A percentile compares a stretch with the other conserved stretches of the same genome.
phyloP scores from a whole-genome alignment of 2,797 vertebrate genomes.

The Merluccius polli region DNA sequence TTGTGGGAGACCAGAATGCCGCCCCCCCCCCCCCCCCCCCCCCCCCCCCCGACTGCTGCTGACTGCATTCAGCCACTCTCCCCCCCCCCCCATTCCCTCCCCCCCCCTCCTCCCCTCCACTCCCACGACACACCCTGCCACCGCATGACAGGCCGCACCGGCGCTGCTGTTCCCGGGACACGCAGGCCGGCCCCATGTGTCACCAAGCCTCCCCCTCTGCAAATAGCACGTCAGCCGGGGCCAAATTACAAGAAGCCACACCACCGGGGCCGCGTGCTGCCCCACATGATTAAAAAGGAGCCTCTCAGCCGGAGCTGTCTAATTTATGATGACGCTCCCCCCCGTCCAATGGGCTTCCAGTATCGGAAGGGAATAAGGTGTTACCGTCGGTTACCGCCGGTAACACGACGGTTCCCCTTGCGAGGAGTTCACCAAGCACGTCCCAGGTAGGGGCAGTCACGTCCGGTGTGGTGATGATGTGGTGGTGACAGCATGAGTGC shows the following conservation, averaged over 20 bases:
- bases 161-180: constrained; percentile 40
- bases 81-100: too few relatives aligned
- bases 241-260: constrained; percentile 73
- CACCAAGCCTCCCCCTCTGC: constrained; percentile 60
- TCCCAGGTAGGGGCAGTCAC: background rate
- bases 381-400: background rate
- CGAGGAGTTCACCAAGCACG: background rate
- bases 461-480: too few relatives aligned
- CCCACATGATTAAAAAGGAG: constrained; percentile 76
- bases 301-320: constrained; percentile 59
- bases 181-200: constrained; percentile 42
- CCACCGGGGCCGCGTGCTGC: constrained; percentile 59
- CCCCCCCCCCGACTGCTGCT: too few relatives aligned
- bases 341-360: constrained; percentile 13
- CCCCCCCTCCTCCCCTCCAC: background rate
- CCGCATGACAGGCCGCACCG: constrained; percentile 28
- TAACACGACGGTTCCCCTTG: background rate
- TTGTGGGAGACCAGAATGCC: background rate
- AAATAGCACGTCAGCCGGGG: constrained; percentile 69
- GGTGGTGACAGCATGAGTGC: too few relatives aligned
- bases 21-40: background rate
- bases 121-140: constrained; percentile 64
- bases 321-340: constrained; percentile 67
- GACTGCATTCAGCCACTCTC: background rate
- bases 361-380: background rate